Conservation (phyloP, 2,888 invertebrate species). For the Rhingia campestris region DNA sequence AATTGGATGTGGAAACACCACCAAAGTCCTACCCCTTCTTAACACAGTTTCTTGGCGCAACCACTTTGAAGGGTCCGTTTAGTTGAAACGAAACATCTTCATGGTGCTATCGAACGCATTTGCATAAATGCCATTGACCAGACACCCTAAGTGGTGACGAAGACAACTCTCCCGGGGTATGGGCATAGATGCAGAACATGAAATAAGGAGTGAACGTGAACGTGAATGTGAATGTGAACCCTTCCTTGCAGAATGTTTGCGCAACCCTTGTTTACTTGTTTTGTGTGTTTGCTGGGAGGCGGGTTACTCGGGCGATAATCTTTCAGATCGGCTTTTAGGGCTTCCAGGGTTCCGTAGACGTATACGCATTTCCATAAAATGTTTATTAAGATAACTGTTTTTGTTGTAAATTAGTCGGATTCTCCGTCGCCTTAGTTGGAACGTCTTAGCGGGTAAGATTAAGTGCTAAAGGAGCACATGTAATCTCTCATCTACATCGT, state of each 20-base stretch:
- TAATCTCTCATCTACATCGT: slow-evolving; percentile 62
- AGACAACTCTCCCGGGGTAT: neutral
- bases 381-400: slow-evolving; percentile 79
- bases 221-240: slow-evolving; percentile 16
- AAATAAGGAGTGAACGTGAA: slow-evolving; percentile 8
- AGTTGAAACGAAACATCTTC: slow-evolving; percentile 33
- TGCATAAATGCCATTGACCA: slow-evolving; percentile 71
- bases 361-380: slow-evolving; percentile 78
- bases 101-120: slow-evolving; percentile 40
- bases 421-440: slow-evolving; percentile 60
- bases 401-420: slow-evolving; percentile 76
- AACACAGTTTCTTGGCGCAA: slow-evolving; percentile 1
- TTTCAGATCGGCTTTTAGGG: slow-evolving; percentile 63
- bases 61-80: slow-evolving; percentile 48
- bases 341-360: slow-evolving; percentile 37
- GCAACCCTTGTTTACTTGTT: slow-evolving; percentile 54
- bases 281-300: slow-evolving; percentile 41
- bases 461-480: slow-evolving; percentile 70
- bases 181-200: neutral
- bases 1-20: slow-evolving; percentile 32
- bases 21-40: slow-evolving; percentile 6
- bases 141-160: slow-evolving; percentile 38
- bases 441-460: slow-evolving; percentile 71
- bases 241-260: slow-evolving; percentile 15
- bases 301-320: slow-evolving; percentile 73